These are phyloP conservation scores for Trachurus trachurus DNA, from an alignment of 2,797 vertebrate species.

Conservation along the genomic window DNA sequence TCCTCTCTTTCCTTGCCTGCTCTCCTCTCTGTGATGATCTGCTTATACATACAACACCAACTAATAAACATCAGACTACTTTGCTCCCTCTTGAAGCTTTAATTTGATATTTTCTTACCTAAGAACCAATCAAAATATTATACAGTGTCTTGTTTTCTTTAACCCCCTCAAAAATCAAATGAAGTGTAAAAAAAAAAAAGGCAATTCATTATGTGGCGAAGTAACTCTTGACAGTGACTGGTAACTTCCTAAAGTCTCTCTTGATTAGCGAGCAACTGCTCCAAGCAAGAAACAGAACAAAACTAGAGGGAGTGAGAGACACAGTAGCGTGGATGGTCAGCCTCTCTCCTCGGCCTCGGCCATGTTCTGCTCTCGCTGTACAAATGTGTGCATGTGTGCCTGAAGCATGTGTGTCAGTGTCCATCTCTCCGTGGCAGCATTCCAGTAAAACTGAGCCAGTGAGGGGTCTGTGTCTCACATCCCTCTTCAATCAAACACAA, in stretches of 20 bases:
- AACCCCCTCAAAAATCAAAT: not conserved
- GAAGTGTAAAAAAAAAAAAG: not conserved
- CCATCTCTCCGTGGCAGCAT: slow-evolving; percentile 81
- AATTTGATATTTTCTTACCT: not conserved
- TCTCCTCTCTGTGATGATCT: not conserved
- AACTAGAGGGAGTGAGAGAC: too few relatives aligned
- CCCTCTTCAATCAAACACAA: slow-evolving; percentile 91
- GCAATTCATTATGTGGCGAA: not conserved
- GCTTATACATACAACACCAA: not conserved
- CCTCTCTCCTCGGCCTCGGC: slow-evolving; percentile 45
- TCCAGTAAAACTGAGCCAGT: slow-evolving; percentile 85
- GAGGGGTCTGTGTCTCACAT: slow-evolving; percentile 89
- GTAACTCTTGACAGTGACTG: not conserved
- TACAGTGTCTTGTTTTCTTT: not conserved
- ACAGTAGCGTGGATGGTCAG: too few relatives aligned
- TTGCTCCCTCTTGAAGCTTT: not conserved
- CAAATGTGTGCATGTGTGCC: slow-evolving; percentile 47
- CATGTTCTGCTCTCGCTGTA: slow-evolving; percentile 50
- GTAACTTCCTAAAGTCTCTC: not conserved
- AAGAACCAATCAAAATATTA: not conserved
- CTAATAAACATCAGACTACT: not conserved
- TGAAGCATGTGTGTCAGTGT: slow-evolving; percentile 71
- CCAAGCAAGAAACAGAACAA: too few relatives aligned
- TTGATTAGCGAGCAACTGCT: not conserved
- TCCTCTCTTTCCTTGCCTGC: slow-evolving; percentile 42